Conservation (phyloP, 1,140 invertebrate species). For the Limonius californicus region DNA sequence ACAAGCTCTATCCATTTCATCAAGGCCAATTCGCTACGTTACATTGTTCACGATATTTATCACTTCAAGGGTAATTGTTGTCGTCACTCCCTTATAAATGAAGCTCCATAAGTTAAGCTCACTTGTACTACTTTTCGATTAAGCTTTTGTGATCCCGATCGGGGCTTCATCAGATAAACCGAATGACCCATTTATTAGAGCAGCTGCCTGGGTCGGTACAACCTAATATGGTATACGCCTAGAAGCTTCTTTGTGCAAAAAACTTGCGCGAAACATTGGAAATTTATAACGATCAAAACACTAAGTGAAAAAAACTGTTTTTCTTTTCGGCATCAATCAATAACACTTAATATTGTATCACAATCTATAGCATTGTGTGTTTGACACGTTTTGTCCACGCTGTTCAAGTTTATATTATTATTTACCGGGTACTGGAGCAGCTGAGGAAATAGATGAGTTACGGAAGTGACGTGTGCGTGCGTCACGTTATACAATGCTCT, state of each 20-base stretch:
- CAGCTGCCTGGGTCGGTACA: no score
- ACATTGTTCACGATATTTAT: background rate
- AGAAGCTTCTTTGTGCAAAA: no score
- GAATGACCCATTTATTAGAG: no score
- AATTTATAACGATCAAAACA: no score
- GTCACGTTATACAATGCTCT: constrained; percentile 12
- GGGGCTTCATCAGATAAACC: background rate
- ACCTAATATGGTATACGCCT: no score
- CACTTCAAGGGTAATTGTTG: constrained; percentile 7
- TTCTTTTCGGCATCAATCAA: background rate
- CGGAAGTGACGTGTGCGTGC: constrained; percentile 6
- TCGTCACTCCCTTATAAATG: constrained; percentile 8
- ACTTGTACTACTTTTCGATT: constrained; percentile 1
- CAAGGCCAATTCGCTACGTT: background rate
- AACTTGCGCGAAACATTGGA: no score
- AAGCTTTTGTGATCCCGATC: background rate
- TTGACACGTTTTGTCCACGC: background rate
- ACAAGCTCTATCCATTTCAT: no score
- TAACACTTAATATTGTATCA: background rate
- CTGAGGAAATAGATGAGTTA: constrained; percentile 11
- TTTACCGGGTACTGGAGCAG: background rate
- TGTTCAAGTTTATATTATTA: constrained; percentile 1
- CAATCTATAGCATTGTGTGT: background rate
- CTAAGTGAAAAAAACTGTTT: no score
- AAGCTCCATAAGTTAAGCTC: constrained; percentile 8